Conservation (phyloP, 2,888 invertebrate species). For the Leptinotarsa tumamoca region DNA sequence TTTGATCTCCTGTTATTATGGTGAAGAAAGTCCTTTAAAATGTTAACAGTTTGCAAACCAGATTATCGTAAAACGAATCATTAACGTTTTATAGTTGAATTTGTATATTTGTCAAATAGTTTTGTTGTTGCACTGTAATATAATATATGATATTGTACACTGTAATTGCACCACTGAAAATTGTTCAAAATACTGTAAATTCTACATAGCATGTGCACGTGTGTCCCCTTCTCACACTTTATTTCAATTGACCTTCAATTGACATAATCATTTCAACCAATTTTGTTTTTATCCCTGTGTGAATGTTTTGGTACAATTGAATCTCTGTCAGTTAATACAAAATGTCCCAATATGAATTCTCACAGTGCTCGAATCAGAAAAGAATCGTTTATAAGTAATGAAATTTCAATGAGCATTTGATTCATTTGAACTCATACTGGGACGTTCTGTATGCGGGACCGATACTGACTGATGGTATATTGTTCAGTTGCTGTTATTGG, state of each 20-base stretch:
- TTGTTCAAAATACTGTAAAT: slow-evolving; percentile 47
- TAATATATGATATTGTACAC: not conserved
- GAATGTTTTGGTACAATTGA: slow-evolving; percentile 28
- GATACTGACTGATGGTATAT: slow-evolving; percentile 29
- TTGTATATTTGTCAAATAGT: not conserved
- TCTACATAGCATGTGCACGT: slow-evolving; percentile 50
- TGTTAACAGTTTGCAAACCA: too few species aligned
- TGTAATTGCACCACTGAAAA: slow-evolving; percentile 8
- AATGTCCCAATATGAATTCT: not conserved
- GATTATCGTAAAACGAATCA: not conserved
- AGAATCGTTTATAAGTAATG: not conserved
- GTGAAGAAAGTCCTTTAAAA: too few species aligned
- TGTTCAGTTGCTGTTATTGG: slow-evolving; percentile 69
- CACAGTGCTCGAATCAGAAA: not conserved
- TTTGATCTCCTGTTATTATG: too few species aligned
- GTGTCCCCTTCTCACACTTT: slow-evolving; percentile 34
- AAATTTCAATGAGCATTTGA: not conserved
- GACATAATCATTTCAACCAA: slow-evolving; percentile 12
- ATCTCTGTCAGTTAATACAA: not conserved
- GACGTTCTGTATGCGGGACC: slow-evolving; percentile 8
- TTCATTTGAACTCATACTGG: not conserved
- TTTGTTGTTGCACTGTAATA: not conserved
- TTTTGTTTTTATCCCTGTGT: slow-evolving; percentile 33
- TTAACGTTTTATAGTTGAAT: not conserved
- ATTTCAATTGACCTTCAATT: slow-evolving; percentile 21